Percentiles rank a stretch among this genome's conserved stretches.
Conservation (phyloP, 2,888 invertebrate species). For the Harpagoxenus sublaevis region DNA sequence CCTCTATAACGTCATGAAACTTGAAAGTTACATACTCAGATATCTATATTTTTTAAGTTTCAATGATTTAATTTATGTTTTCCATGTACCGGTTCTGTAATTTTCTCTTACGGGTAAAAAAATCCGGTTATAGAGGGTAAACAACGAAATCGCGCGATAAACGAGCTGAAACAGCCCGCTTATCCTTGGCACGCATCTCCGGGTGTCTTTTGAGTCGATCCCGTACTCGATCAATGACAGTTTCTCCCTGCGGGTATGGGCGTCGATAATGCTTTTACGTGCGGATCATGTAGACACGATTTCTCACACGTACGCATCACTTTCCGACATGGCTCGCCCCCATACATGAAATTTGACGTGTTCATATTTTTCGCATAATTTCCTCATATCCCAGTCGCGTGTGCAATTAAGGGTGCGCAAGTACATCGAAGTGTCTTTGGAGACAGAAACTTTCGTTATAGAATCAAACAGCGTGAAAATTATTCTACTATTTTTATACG, state of each 20-base stretch:
- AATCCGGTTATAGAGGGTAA: background rate
- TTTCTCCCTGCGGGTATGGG: conserved; percentile 55
- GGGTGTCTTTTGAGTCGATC: conserved; percentile 58
- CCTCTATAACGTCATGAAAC: background rate
- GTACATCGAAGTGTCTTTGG: background rate
- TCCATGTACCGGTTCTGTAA: background rate
- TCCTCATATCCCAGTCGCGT: background rate
- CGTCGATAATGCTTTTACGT: conserved; percentile 64
- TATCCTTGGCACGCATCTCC: conserved; percentile 56
- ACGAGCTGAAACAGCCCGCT: conserved; percentile 4
- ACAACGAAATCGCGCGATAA: background rate
- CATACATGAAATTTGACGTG: conserved; percentile 26
- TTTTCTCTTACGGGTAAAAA: background rate
- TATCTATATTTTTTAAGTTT: background rate
- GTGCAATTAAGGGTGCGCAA: background rate
- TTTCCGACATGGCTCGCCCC: background rate
- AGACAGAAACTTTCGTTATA: background rate
- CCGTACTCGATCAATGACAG: conserved; percentile 65
- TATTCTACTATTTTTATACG: background rate
- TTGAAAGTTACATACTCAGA: background rate
- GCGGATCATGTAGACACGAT: conserved; percentile 67
- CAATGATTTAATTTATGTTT: background rate
- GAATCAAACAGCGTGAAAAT: background rate
- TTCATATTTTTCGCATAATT: conserved; percentile 42
- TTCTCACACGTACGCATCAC: conserved; percentile 68